Evolutionary conservation across 2,888 invertebrate genomes (phyloP), one percentile per base, ranked within the genome.

Genomic region (Parnassius orleans): DNA sequence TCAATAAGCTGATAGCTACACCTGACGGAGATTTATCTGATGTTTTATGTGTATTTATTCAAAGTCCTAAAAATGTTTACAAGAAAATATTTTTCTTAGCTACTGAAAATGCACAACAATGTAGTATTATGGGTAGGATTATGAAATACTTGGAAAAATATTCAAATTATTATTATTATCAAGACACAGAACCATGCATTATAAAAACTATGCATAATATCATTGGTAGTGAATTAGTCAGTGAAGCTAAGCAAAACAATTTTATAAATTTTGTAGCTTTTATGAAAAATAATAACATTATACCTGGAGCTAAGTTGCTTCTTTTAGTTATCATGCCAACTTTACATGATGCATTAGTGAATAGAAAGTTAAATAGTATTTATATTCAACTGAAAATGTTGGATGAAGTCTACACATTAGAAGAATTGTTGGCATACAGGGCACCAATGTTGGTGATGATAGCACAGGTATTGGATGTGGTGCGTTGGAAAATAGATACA

Each of bases 381-480:
- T 66, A 79, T 68, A 66, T 81, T 33, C 84, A 84, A 62, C 73
- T 85, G 33, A 81, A 75, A 52, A 66, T 89, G 11, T 66, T 91
- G 52, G 67, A 69, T 47, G 72, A 75, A 14, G 78, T 79, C 1
- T 90, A 77, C 62, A 70, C 66, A 9, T 60, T 81, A 3, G 70
- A 75, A 9, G 87, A 90, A 52, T 68, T 88, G 48, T n/a, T 77
- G 51, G 70, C 74, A 57, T 89, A 84, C 67, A 77, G 88, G 53
- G 86, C 87, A 11, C 90, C 92, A 12, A 78, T 87, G 73, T 68
- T 91, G 48, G 87, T 84, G 1, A 86, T 89, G 86, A 65, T 90
- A 19, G 87, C 80, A 11, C 90, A 89, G 71, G 78, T 88, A 2
- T 66, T 92, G 54, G 83, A 87, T 64, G 70, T 74, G 2, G 79